Evolutionary conservation across 2,797 vertebrate genomes (phyloP).

Genomic region (Phrynocephalus vlangalii): DNA sequence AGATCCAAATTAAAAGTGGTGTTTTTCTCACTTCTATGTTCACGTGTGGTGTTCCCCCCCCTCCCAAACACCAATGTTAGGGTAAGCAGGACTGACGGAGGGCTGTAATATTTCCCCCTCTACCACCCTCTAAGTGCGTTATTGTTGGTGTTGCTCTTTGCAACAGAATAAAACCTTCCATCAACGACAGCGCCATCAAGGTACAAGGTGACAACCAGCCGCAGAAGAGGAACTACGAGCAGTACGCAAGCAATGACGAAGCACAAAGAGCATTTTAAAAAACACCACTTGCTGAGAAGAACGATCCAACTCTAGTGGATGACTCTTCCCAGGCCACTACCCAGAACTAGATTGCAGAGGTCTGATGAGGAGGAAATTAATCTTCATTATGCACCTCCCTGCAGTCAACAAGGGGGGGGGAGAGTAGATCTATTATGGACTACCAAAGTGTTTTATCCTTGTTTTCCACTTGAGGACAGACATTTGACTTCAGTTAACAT

Average conservation of each 20-base stretch:
- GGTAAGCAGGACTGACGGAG: not conserved
- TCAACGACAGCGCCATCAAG: not conserved
- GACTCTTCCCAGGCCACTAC: not conserved
- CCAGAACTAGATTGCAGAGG: constrained; percentile 14
- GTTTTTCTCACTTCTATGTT: not conserved
- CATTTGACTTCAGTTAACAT: constrained; percentile 15
- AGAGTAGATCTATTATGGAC: not conserved
- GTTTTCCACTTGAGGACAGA: constrained; percentile 14
- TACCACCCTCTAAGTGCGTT: not conserved
- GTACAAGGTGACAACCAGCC: not conserved
- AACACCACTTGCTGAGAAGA: not conserved
- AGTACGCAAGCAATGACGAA: not conserved
- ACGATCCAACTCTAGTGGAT: not conserved
- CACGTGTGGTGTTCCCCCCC: too few relatives aligned
- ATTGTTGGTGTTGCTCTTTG: not conserved
- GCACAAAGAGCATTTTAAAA: not conserved
- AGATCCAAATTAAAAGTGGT: not conserved
- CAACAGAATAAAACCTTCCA: not conserved
- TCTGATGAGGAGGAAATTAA: not conserved
- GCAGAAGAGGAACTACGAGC: not conserved
- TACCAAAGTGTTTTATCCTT: not conserved
- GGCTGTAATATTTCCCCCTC: not conserved
- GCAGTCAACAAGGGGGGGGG: not conserved
- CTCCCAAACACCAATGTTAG: too few relatives aligned
- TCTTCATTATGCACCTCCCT: constrained; percentile 5